A percentile compares a stretch with the other conserved stretches of the same genome.
Conservation (phyloP, 2,888 invertebrate genomes). For the Ectemnius lituratus region DNA sequence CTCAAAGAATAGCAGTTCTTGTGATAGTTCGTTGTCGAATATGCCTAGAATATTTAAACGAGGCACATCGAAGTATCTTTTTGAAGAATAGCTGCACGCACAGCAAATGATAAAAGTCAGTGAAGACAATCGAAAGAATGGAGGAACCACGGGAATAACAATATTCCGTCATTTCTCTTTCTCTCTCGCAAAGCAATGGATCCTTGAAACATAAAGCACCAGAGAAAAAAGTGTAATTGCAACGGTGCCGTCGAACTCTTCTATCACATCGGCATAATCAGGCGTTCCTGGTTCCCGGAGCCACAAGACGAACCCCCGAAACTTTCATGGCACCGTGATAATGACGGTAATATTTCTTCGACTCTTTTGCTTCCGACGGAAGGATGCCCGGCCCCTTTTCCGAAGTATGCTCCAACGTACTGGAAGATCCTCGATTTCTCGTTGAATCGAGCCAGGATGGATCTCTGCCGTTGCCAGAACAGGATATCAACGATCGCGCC, state of each 20-base stretch:
- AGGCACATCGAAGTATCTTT: too few relatives aligned
- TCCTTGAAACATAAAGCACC: neutral
- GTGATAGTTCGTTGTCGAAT: too few relatives aligned
- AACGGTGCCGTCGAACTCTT: conserved; percentile 13
- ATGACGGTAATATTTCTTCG: conserved; percentile 55
- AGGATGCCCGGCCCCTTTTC: conserved; percentile 46
- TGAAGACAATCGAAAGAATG: neutral
- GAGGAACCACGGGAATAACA: neutral
- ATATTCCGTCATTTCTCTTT: neutral
- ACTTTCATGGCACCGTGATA: conserved; percentile 59
- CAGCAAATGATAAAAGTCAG: too few relatives aligned
- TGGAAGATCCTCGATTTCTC: neutral
- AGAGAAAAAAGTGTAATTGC: neutral
- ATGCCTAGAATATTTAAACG: too few relatives aligned
- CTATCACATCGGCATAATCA: too few relatives aligned
- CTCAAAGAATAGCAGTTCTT: too few relatives aligned
- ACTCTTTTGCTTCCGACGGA: conserved; percentile 49
- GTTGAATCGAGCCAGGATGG: neutral
- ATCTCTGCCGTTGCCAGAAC: conserved; percentile 12
- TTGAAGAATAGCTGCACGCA: too few relatives aligned
- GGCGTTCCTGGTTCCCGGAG: too few relatives aligned
- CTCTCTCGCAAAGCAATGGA: too few relatives aligned
- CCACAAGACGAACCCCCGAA: conserved; percentile 22
- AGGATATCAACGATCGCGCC: neutral
- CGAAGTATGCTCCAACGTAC: conserved; percentile 1